These are phyloP conservation scores for Leuciscus waleckii DNA, from an alignment of 2,797 vertebrate species.

Conservation along the genomic window DNA sequence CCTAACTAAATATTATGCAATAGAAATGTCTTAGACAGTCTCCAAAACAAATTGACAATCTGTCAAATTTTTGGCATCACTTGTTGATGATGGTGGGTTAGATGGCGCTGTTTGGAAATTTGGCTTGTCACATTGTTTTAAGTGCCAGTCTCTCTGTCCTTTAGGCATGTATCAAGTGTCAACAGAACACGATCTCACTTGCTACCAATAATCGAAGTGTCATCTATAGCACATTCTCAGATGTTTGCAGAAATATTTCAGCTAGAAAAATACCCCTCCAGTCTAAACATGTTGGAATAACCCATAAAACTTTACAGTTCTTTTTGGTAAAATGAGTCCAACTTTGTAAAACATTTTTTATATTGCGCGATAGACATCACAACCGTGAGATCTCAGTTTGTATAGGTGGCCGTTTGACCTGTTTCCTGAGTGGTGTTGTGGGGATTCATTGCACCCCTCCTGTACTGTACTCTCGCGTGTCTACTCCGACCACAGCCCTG, in stretches of 20 bases:
- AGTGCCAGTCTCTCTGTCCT: background rate
- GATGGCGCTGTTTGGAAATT: slow-evolving; percentile 10
- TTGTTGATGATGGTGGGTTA: background rate
- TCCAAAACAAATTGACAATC: background rate
- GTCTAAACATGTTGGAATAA: slow-evolving; percentile 17
- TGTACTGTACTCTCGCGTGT: slow-evolving; percentile 63
- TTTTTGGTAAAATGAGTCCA: background rate
- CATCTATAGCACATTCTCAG: background rate
- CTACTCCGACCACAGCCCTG: slow-evolving; percentile 63
- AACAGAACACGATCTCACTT: slow-evolving; percentile 3
- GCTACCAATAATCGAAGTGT: slow-evolving; percentile 9
- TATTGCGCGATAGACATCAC: background rate
- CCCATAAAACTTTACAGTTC: background rate
- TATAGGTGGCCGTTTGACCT: slow-evolving; percentile 3
- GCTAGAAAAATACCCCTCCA: slow-evolving; percentile 22
- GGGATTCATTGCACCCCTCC: slow-evolving; percentile 27
- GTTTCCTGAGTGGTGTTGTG: slow-evolving; percentile 5
- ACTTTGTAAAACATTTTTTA: background rate
- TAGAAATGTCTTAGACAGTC: background rate
- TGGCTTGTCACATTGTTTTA: slow-evolving; percentile 10
- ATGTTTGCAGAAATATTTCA: background rate
- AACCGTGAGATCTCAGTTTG: background rate
- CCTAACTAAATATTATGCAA: background rate
- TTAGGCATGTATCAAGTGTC: slow-evolving; percentile 15
- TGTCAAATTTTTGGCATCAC: slow-evolving; percentile 10